A percentile compares a stretch with the other conserved stretches of the same genome.
Evolutionary conservation across 2,797 vertebrate genomes (phyloP).

Genomic region (Eurystomus glaucurus): DNA sequence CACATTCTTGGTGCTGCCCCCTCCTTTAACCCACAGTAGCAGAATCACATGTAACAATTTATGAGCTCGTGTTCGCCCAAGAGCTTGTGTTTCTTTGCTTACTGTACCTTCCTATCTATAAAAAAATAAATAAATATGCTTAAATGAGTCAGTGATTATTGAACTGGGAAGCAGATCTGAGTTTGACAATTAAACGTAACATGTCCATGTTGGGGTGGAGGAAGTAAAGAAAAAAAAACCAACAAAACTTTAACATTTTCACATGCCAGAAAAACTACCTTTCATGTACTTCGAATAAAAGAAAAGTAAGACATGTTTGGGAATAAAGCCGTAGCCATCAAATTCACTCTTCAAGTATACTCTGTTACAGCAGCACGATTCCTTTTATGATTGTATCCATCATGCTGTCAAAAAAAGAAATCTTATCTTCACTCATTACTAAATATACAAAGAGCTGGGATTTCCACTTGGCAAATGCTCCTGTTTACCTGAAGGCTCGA

Average conservation of each 20-base stretch:
- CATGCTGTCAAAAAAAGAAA: conserved; percentile 78
- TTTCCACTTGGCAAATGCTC: conserved; percentile 80
- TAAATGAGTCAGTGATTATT: conserved; percentile 22
- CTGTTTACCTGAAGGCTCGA: conserved; percentile 79
- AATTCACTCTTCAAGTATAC: conserved; percentile 43
- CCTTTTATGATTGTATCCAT: conserved; percentile 74
- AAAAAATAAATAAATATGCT: conserved; percentile 14
- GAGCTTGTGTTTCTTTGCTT: background rate
- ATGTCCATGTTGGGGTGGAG: background rate
- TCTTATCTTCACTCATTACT: conserved; percentile 79
- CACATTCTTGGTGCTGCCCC: conserved; percentile 26
- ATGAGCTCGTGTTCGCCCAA: background rate
- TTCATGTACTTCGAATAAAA: conserved; percentile 61
- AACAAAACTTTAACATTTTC: conserved; percentile 36
- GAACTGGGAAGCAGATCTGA: background rate
- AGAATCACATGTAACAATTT: conserved; percentile 37
- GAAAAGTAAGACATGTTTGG: conserved; percentile 25
- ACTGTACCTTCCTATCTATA: background rate
- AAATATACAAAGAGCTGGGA: conserved; percentile 79
- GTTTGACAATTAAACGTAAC: background rate
- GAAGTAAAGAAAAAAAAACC: background rate
- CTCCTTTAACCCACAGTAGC: conserved; percentile 51
- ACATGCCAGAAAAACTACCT: conserved; percentile 64
- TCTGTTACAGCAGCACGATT: conserved; percentile 43
- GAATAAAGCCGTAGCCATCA: background rate